Evolutionary conservation across 2,888 invertebrate genomes (phyloP), one percentile per base, ranked within the genome.

Genomic region (Glyphotaelius pellucidus): DNA sequence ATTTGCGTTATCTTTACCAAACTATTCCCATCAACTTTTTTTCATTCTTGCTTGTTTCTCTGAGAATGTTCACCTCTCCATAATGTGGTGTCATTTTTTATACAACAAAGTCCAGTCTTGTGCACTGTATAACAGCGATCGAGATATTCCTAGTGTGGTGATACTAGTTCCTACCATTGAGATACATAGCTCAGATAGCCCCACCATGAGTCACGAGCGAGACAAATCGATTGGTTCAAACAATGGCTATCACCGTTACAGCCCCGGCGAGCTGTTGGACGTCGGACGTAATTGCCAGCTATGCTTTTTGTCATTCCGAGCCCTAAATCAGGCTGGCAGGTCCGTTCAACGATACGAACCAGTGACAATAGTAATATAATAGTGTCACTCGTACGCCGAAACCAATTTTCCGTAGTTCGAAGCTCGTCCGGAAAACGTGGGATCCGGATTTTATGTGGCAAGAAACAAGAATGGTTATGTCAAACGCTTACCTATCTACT

Each of bases 141-240:
- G 35, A 88, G 88, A 31, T 67, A 67, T 67, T 67, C 67, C 67
- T 25, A 67, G 88, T 52, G 52, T n/a, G 52, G 88, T 88, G 88
- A 42, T 42, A 31, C 86, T 31, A 42, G 86, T 87, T 35, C 47
- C n/a, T 25, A 67, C 67, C 67, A 67, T 67, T 81, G 32, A 31
- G 81, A 81, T 14, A 81, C 32, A 31, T 31, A 81, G 32, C 67
- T 30, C 12, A 67, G 88, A 88, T 88, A 31, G 88, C 32, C 35
- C 89, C 80, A 89, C 47, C 83, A 80, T 52, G 87, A 90, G 90
- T 90, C 90, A 92, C 92, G 92, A 92, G 90, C 92, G 92, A 47
- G 35, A n/a, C 92, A 31, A 85, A 92, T 92, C 92, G 90, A 92
- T 92, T n/a, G 90, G 79, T 79, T 86, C 79, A 86, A 90, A 92